phyloP scores from a whole-genome alignment of 2,113 vertebrate species.

The Cynoglossus semilaevis region DNA sequence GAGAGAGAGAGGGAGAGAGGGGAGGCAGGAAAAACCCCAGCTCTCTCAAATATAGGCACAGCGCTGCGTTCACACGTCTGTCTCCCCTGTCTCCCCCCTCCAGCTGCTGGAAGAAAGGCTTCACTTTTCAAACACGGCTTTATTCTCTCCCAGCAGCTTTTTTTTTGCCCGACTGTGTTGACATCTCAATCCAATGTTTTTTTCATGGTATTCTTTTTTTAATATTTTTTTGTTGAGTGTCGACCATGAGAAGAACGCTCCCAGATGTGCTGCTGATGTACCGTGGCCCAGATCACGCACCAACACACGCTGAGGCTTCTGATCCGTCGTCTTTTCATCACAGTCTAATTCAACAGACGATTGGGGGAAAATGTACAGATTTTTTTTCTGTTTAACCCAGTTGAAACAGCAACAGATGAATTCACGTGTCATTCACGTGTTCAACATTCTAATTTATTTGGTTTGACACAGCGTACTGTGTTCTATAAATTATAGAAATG shows the following conservation, averaged over 20 bases:
- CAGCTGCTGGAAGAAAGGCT: slow-evolving; percentile 75
- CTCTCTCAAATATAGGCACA: slow-evolving; percentile 67
- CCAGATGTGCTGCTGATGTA: slow-evolving; percentile 72
- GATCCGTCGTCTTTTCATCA: slow-evolving; percentile 67
- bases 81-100: slow-evolving; percentile 64
- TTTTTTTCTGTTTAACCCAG: slow-evolving; percentile 40
- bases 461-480: no score
- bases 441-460: slow-evolving; percentile 21
- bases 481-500: no score
- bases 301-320: slow-evolving; percentile 71
- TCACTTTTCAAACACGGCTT: slow-evolving; percentile 69
- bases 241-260: slow-evolving; percentile 70
- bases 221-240: slow-evolving; percentile 66
- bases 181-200: slow-evolving; percentile 76
- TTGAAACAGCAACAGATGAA: no score
- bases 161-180: slow-evolving; percentile 72
- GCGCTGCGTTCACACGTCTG: slow-evolving; percentile 66
- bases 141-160: slow-evolving; percentile 68
- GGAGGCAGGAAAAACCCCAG: slow-evolving; percentile 66
- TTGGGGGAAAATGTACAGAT: slow-evolving; percentile 58
- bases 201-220: slow-evolving; percentile 68
- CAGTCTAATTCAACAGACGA: slow-evolving; percentile 49
- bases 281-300: slow-evolving; percentile 78
- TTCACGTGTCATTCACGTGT: no score
- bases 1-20: slow-evolving; percentile 49